Evolutionary conservation across 2,113 vertebrate genomes (phyloP), one percentile per base, ranked within the genome.

Genomic region (Eretmodus cyanostictus): DNA sequence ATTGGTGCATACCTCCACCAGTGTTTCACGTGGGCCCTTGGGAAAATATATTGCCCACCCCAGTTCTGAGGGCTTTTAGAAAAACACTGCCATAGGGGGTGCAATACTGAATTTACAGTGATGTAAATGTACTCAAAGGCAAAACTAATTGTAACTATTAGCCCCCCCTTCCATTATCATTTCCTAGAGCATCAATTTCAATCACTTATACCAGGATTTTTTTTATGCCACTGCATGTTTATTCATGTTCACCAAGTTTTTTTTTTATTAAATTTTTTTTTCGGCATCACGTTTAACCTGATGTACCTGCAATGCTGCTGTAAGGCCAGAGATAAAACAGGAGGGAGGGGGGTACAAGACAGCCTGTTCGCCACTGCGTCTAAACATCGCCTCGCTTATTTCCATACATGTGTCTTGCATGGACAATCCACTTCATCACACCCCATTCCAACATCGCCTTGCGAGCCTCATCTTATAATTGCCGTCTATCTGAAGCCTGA

Each of bases 301-400:
- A 53, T 68, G 85, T 91, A 95, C 90, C 94, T 95, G 94, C 93
- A 95, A 40, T 93, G 94, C 93, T 85, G 87, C 82, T 81, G 83
- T 80, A 76, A 55, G 36, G 51, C 83, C 79, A 76, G 54, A 40
- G 19, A 82, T 42, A 13, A 42, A 83, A 29, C 3, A 5, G 51
- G 17, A 0, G 4, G 7, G 10, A n/a, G 57, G 80, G 38, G 19
- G 3, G 3, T n/a, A 53, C 79, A 82, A 19, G 24, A 34, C 29
- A 66, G 45, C 79, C 76, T 59, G 80, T 76, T 68, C 53, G 38
- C 42, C 89, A 94, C 88, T 95, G 94, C 94, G 91, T 93, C 93
- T 95, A 81, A 92, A 93, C 87, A 83, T 22, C 73, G 80, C 82
- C 85, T 87, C 87, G 57, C 27, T 90, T 89, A 68, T 68, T 81